Percentiles rank a stretch among this genome's conserved stretches.
phyloP scores from a whole-genome alignment of 2,113 vertebrate species.

The Varanus salvator region DNA sequence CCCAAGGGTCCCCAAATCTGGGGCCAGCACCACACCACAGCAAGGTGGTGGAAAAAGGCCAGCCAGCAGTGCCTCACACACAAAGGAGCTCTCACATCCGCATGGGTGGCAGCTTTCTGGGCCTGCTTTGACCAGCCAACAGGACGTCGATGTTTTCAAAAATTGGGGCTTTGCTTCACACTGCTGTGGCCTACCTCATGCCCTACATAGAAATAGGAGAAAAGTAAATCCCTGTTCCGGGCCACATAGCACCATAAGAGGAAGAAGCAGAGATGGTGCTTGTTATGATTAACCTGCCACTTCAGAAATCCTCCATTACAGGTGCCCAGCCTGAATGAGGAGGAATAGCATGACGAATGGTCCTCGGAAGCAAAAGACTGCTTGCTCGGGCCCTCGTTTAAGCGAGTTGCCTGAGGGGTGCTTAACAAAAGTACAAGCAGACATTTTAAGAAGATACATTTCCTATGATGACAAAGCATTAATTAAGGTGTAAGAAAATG shows the following conservation, averaged over 20 bases:
- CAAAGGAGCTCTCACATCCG: no score
- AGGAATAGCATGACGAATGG: not conserved
- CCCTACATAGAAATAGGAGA: not conserved
- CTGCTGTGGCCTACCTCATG: not conserved
- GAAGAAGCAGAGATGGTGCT: not conserved
- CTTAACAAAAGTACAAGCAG: not conserved
- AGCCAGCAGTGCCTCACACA: no score
- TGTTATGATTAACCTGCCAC: not conserved
- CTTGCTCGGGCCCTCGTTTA: not conserved
- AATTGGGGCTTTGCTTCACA: not conserved
- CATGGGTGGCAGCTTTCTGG: not conserved
- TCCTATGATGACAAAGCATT: slow-evolving; percentile 8
- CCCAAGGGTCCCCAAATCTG: no score
- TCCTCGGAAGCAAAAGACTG: not conserved
- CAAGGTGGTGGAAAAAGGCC: no score
- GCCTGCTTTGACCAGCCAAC: not conserved
- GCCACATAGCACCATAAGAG: not conserved
- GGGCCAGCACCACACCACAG: no score
- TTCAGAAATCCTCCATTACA: not conserved
- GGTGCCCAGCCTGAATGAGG: not conserved
- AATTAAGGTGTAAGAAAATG: slow-evolving; percentile 24
- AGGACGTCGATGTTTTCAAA: not conserved
- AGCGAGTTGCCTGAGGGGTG: not conserved
- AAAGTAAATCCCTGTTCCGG: not conserved
- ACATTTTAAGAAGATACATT: slow-evolving; percentile 7